Percentiles rank a stretch among this genome's conserved stretches.
Conservation (phyloP, 1,140 invertebrate species). For the Choristoneura fumiferana region DNA sequence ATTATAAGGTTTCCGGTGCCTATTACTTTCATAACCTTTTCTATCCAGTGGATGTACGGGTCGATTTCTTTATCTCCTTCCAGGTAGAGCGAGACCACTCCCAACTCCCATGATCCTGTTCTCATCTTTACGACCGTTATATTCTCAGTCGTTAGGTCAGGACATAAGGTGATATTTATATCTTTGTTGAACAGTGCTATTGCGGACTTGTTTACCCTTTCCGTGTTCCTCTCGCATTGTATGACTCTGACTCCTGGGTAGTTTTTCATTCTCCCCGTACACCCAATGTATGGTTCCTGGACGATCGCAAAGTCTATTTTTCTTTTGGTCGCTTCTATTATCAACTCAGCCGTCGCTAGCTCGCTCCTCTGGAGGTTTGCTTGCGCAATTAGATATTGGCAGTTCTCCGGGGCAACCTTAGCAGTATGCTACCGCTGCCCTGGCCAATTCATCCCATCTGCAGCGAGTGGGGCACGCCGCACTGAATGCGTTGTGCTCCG, state of each 20-base stretch:
- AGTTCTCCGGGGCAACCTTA: slow-evolving; percentile 6
- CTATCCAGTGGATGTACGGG: background rate
- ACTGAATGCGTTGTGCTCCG: slow-evolving; percentile 21
- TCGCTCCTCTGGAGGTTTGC: slow-evolving; percentile 22
- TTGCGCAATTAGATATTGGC: background rate
- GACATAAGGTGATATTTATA: slow-evolving; percentile 1
- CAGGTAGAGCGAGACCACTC: background rate
- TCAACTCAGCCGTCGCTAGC: slow-evolving; percentile 19
- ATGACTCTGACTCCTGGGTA: slow-evolving; percentile 12
- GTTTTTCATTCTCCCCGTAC: background rate
- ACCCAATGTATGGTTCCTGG: slow-evolving; percentile 24
- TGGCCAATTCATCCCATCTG: slow-evolving; percentile 11
- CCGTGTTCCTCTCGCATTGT: background rate
- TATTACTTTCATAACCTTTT: background rate
- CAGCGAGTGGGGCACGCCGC: slow-evolving; percentile 13
- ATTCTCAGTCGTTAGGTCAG: slow-evolving; percentile 12
- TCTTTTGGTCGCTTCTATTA: background rate
- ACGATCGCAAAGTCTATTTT: slow-evolving; percentile 1
- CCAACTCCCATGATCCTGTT: background rate
- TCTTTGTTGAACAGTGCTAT: slow-evolving; percentile 22
- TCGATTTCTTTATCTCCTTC: background rate
- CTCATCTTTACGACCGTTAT: background rate
- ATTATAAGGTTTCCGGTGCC: background rate
- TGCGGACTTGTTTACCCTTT: slow-evolving; percentile 18
- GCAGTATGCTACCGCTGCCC: slow-evolving; percentile 14